These are phyloP conservation scores for Pycnomerus fuliginosus DNA, from an alignment of 2,888 invertebrate species.

Conservation along the genomic window DNA sequence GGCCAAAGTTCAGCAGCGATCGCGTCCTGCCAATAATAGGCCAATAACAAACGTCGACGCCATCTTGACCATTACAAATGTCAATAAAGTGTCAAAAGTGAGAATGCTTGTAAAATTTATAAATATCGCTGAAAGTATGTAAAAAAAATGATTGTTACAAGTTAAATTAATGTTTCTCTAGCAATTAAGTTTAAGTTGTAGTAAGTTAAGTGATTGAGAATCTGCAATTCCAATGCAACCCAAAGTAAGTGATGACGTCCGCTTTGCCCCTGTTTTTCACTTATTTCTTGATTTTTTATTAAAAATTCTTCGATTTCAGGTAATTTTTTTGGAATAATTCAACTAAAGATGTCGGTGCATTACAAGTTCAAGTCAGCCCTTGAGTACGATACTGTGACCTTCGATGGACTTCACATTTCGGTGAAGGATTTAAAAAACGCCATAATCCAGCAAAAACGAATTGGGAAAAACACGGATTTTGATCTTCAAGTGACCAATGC, in stretches of 20 bases:
- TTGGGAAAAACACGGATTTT: slow-evolving; percentile 91
- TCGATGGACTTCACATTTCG: slow-evolving; percentile 95
- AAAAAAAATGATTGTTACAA: too few relatives aligned
- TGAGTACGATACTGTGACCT: slow-evolving; percentile 94
- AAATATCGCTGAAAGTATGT: too few relatives aligned
- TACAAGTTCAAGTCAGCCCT: slow-evolving; percentile 98
- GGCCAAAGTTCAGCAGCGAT: slow-evolving; percentile 1
- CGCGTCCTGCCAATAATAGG: slow-evolving; percentile 2
- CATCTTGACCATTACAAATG: too few relatives aligned
- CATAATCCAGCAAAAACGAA: slow-evolving; percentile 91
- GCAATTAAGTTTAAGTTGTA: too few relatives aligned
- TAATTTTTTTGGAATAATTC: background rate
- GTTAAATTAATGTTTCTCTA: too few relatives aligned
- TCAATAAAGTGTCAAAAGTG: too few relatives aligned
- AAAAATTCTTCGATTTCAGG: slow-evolving; percentile 1
- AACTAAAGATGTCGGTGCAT: slow-evolving; percentile 83
- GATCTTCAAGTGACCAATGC: slow-evolving; percentile 96
- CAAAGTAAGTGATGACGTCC: too few relatives aligned
- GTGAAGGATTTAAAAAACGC: slow-evolving; percentile 93
- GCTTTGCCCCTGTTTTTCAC: too few relatives aligned
- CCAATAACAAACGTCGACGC: too few relatives aligned
- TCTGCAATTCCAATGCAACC: too few relatives aligned
- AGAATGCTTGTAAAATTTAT: too few relatives aligned
- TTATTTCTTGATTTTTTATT: background rate
- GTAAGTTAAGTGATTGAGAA: too few relatives aligned